These are phyloP conservation scores for Oxyruncus cristatus DNA, from an alignment of 2,113 vertebrate species.

Conservation along the genomic window DNA sequence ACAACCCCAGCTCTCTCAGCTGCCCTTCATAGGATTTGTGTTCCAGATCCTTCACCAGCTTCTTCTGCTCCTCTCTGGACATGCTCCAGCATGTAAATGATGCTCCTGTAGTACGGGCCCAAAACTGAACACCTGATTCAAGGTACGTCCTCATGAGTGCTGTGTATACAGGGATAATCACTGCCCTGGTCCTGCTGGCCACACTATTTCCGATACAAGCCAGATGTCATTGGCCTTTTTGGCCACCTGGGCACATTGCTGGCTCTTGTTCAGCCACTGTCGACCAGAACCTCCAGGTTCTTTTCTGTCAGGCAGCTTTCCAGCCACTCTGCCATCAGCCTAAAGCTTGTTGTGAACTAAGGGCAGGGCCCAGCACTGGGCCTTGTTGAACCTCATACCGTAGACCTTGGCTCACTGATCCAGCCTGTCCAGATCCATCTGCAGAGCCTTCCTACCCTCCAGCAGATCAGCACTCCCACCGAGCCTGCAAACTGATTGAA, in stretches of 20 bases:
- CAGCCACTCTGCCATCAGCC: background rate
- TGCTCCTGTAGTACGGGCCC: background rate
- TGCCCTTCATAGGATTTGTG: background rate
- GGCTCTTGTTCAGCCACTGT: background rate
- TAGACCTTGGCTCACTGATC: background rate
- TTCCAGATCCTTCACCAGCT: background rate
- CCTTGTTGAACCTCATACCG: background rate
- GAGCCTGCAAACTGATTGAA: background rate
- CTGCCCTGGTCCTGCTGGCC: background rate
- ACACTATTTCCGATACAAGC: background rate
- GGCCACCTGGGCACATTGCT: background rate
- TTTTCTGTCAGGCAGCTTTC: background rate
- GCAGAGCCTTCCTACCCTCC: background rate
- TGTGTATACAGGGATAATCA: background rate
- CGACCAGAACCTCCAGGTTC: background rate
- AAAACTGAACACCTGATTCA: accelerated
- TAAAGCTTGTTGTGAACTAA: background rate
- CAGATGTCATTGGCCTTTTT: background rate
- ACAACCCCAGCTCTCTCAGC: background rate
- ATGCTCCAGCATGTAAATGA: background rate
- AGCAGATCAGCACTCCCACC: background rate
- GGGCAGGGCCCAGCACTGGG: background rate
- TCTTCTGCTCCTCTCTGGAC: background rate
- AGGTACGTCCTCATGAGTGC: background rate
- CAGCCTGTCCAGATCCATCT: background rate